Percentiles rank a stretch among this genome's conserved stretches.
These are phyloP conservation scores for Schizaphis graminum DNA, from an alignment of 2,888 invertebrate genomes.

Conservation along the genomic window DNA sequence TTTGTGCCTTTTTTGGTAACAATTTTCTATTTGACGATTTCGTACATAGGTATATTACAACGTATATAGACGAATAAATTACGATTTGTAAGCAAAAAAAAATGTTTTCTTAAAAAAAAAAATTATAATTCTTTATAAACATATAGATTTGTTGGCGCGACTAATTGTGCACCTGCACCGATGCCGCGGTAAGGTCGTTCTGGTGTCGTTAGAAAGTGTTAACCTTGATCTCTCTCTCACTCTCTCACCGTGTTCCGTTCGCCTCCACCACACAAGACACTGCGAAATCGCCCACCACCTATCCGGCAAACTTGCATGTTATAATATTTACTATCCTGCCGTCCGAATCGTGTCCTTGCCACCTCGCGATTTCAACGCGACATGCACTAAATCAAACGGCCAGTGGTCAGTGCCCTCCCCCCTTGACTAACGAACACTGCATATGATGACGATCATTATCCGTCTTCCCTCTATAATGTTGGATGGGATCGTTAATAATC, in stretches of 20 bases:
- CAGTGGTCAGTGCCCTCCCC: neutral
- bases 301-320: neutral
- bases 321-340: neutral
- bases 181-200: slow-evolving; percentile 45
- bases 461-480: neutral
- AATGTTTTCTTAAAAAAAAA: neutral
- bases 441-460: neutral
- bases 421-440: neutral
- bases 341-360: neutral
- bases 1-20: neutral
- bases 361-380: neutral
- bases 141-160: slow-evolving; percentile 4
- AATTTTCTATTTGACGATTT: neutral
- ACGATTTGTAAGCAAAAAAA: neutral
- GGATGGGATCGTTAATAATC: neutral
- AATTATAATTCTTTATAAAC: neutral
- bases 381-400: neutral
- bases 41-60: neutral
- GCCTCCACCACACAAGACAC: neutral
- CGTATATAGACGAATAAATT: neutral
- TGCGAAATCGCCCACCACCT: slow-evolving; percentile 27
- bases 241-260: neutral
- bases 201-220: slow-evolving; percentile 53
- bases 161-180: slow-evolving; percentile 43
- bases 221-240: slow-evolving; percentile 51